phyloP scores from a whole-genome alignment of 2,888 invertebrate genomes.

The Drosophila birchii region DNA sequence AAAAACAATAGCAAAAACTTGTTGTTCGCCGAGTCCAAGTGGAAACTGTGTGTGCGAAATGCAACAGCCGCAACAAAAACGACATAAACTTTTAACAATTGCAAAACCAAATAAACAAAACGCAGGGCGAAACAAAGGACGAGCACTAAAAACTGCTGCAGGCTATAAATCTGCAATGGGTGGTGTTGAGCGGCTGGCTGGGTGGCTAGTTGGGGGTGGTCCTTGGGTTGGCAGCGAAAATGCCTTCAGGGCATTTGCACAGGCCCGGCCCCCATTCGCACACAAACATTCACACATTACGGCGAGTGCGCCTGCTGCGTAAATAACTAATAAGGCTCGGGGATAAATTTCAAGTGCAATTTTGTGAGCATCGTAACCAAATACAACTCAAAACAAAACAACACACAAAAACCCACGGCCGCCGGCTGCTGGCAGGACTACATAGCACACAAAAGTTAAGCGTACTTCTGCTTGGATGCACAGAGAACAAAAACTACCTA shows the following conservation, averaged over 20 bases:
- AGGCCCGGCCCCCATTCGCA: slow-evolving; percentile 51
- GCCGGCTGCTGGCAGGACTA: slow-evolving; percentile 26
- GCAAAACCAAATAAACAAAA: slow-evolving; percentile 60
- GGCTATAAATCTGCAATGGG: slow-evolving; percentile 71
- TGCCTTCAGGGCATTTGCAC: slow-evolving; percentile 57
- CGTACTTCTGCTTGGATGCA: slow-evolving; percentile 16
- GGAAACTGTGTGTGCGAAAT: slow-evolving; percentile 70
- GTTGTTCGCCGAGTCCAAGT: slow-evolving; percentile 43
- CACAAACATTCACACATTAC: slow-evolving; percentile 34
- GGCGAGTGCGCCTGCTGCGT: slow-evolving; percentile 61
- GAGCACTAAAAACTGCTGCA: slow-evolving; percentile 69
- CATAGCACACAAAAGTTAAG: slow-evolving; percentile 29
- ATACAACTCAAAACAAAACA: slow-evolving; percentile 32
- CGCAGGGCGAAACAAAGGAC: slow-evolving; percentile 56
- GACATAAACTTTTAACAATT: slow-evolving; percentile 76
- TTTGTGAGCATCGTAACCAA: slow-evolving; percentile 58
- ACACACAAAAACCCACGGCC: slow-evolving; percentile 27
- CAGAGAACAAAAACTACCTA: not conserved
- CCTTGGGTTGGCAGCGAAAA: slow-evolving; percentile 31
- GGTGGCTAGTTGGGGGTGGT: slow-evolving; percentile 8
- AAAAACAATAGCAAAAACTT: slow-evolving; percentile 35
- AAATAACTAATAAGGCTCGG: slow-evolving; percentile 76
- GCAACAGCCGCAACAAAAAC: slow-evolving; percentile 75
- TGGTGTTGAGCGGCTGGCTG: slow-evolving; percentile 17
- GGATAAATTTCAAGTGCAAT: slow-evolving; percentile 71